A percentile compares a stretch with the other conserved stretches of the same genome.
These are phyloP conservation scores for Heteractis magnifica DNA, from an alignment of 92 coral and sea anemone species.

Conservation along the genomic window DNA sequence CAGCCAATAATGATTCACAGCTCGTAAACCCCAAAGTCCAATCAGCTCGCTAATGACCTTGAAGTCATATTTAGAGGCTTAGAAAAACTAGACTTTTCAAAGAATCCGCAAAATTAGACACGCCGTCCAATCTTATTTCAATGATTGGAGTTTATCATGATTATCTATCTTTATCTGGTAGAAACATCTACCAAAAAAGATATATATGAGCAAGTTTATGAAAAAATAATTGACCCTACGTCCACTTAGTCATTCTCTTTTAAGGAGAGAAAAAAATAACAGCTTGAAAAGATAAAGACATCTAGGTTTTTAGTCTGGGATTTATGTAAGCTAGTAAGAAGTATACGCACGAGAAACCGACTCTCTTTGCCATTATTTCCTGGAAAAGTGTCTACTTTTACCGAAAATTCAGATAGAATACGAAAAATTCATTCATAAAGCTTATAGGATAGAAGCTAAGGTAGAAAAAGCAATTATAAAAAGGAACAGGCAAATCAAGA, in stretches of 20 bases:
- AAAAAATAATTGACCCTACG: background rate
- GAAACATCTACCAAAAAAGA: constrained; percentile 2
- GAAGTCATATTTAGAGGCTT: background rate
- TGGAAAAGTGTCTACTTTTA: no score
- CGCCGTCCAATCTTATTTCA: background rate
- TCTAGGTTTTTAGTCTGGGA: background rate
- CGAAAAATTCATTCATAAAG: no score
- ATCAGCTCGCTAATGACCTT: background rate
- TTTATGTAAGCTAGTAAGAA: background rate
- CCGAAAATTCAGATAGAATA: no score
- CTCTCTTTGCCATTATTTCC: no score
- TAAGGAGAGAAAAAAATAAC: background rate
- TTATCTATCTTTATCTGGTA: background rate
- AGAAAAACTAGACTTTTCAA: background rate
- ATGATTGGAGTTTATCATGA: background rate
- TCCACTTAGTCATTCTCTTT: background rate
- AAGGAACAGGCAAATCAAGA: no score
- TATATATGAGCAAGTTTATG: constrained; percentile 1
- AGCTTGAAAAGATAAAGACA: background rate
- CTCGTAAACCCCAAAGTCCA: background rate
- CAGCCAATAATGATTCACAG: background rate
- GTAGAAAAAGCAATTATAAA: no score
- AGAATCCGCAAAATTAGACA: background rate
- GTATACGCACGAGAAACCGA: no score
- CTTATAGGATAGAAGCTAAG: no score